phyloP scores from a whole-genome alignment of 2,113 vertebrate genomes.

The Amblyopsis rosae region DNA sequence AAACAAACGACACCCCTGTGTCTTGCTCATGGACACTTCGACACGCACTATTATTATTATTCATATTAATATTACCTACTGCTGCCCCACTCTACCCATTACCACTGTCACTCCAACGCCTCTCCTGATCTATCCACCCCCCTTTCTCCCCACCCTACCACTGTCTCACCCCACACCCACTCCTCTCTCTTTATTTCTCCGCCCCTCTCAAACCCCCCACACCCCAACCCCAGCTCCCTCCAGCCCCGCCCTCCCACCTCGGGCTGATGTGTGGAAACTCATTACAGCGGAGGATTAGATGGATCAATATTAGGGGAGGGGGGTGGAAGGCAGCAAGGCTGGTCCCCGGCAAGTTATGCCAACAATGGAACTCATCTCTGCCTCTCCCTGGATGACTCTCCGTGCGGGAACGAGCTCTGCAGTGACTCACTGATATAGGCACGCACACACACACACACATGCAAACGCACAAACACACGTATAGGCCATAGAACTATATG shows the following conservation, averaged over 20 bases:
- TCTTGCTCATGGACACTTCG: too few relatives aligned
- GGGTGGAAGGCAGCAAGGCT: slow-evolving; percentile 55
- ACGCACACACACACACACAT: slow-evolving; percentile 6
- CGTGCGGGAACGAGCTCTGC: slow-evolving; percentile 47
- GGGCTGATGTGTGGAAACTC: slow-evolving; percentile 68
- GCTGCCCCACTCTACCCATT: too few relatives aligned
- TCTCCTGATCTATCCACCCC: too few relatives aligned
- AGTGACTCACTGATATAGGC: slow-evolving; percentile 14
- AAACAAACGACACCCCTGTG: too few relatives aligned
- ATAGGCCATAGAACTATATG: slow-evolving; percentile 2
- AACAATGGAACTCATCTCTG: slow-evolving; percentile 68
- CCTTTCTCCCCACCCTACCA: background rate
- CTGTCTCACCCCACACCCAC: slow-evolving; percentile 21
- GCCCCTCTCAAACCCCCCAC: slow-evolving; percentile 24
- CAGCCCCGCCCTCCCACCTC: slow-evolving; percentile 38
- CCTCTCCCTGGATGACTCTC: slow-evolving; percentile 44
- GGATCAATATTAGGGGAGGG: slow-evolving; percentile 54
- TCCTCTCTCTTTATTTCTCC: slow-evolving; percentile 9
- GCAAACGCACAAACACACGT: slow-evolving; percentile 5
- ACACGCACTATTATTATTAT: too few relatives aligned
- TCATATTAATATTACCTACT: too few relatives aligned
- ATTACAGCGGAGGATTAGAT: slow-evolving; percentile 74
- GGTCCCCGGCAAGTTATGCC: slow-evolving; percentile 71
- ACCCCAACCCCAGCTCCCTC: slow-evolving; percentile 35
- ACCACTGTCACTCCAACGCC: too few relatives aligned